phyloP scores from a whole-genome alignment of 1,140 invertebrate genomes.

The Zaprionus gabonicus region DNA sequence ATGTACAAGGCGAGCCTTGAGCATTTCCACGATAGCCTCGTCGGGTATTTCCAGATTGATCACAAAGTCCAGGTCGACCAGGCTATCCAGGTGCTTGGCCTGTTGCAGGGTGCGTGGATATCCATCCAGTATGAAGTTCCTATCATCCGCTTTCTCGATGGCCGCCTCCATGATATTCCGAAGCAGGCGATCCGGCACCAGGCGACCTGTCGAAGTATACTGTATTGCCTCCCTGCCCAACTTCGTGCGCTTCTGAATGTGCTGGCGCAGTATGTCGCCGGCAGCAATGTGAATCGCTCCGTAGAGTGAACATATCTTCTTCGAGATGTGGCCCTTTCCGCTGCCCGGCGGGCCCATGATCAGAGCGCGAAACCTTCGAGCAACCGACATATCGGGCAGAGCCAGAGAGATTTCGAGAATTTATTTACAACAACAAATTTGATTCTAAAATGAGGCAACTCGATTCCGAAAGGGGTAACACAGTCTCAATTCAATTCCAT shows the following conservation, averaged over 20 bases:
- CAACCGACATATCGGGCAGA: background rate
- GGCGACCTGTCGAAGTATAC: background rate
- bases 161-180: slow-evolving; percentile 8
- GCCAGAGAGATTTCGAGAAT: background rate
- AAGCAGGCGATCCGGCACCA: slow-evolving; percentile 46
- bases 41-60: slow-evolving; percentile 28
- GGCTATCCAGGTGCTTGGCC: slow-evolving; percentile 2
- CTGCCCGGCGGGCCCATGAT: slow-evolving; percentile 48
- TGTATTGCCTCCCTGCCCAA: slow-evolving; percentile 27
- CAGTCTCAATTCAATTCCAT: background rate
- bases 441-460: background rate
- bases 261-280: slow-evolving; percentile 41
- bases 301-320: slow-evolving; percentile 18
- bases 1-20: slow-evolving; percentile 30
- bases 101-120: slow-evolving; percentile 43
- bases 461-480: background rate
- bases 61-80: slow-evolving; percentile 35
- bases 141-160: background rate
- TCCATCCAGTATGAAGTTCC: slow-evolving; percentile 36
- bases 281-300: slow-evolving; percentile 28
- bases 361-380: slow-evolving; percentile 33
- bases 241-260: slow-evolving; percentile 9
- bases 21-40: slow-evolving; percentile 2
- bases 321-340: slow-evolving; percentile 36
- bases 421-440: background rate